Evolutionary conservation across 2,797 vertebrate species (phyloP).

Genomic region (Gymnocypris eckloni): DNA sequence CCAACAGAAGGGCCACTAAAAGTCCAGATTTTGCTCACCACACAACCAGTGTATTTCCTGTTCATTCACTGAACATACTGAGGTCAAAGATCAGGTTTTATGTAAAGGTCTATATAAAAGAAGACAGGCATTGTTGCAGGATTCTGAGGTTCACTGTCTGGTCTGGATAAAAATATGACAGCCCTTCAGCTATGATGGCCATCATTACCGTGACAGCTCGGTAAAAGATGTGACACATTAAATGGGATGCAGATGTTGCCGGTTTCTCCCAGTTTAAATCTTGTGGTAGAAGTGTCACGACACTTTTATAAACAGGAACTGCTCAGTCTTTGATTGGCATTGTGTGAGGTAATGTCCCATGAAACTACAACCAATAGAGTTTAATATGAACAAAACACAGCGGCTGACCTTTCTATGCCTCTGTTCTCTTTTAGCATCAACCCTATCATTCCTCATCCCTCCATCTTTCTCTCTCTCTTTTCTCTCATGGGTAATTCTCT

Average conservation of each 20-base stretch:
- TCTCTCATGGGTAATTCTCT: not conserved
- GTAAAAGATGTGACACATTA: slow-evolving; percentile 31
- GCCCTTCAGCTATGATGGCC: slow-evolving; percentile 29
- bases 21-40: not conserved
- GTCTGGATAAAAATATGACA: slow-evolving; percentile 37
- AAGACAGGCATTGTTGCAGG: slow-evolving; percentile 31
- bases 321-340: slow-evolving; percentile 7
- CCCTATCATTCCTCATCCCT: not conserved
- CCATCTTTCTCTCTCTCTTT: slow-evolving; percentile 44
- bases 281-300: slow-evolving; percentile 32
- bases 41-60: slow-evolving; percentile 40
- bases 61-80: slow-evolving; percentile 10
- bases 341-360: slow-evolving; percentile 45
- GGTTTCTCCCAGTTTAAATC: slow-evolving; percentile 31
- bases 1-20: slow-evolving; percentile 3
- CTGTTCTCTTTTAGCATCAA: slow-evolving; percentile 23
- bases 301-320: slow-evolving; percentile 32
- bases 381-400: slow-evolving; percentile 11
- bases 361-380: slow-evolving; percentile 29
- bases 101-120: slow-evolving; percentile 25
- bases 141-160: slow-evolving; percentile 42
- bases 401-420: slow-evolving; percentile 2
- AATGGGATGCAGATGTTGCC: slow-evolving; percentile 50
- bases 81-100: slow-evolving; percentile 11
- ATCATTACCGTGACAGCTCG: slow-evolving; percentile 41